A percentile compares a stretch with the other conserved stretches of the same genome.
phyloP scores from a whole-genome alignment of 2,797 vertebrate genomes.

The Megalops cyprinoides region DNA sequence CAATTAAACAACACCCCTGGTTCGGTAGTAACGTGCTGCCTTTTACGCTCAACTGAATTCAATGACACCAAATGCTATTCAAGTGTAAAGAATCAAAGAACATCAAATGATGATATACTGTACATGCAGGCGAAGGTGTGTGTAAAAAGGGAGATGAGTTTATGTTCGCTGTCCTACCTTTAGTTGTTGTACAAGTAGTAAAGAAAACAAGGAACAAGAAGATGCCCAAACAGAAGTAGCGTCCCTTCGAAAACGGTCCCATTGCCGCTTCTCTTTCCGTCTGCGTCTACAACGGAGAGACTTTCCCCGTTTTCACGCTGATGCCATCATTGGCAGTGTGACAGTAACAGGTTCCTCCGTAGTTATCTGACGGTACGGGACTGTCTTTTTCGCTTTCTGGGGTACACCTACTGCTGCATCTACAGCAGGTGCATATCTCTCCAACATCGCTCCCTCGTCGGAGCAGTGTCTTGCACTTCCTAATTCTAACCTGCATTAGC shows the following conservation, averaged over 20 bases:
- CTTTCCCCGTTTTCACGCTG: conserved; percentile 43
- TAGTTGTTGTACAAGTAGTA: conserved; percentile 52
- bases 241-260: conserved; percentile 63
- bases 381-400: conserved; percentile 29
- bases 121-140: background rate
- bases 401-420: conserved; percentile 38
- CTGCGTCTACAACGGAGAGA: conserved; percentile 32
- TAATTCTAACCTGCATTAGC: conserved; percentile 48
- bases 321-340: conserved; percentile 40
- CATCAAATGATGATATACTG: background rate
- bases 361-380: conserved; percentile 36
- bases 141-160: background rate
- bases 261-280: conserved; percentile 57
- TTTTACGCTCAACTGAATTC: conserved; percentile 7
- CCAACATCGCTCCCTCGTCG: conserved; percentile 28
- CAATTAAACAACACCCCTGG: conserved; percentile 4
- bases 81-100: background rate
- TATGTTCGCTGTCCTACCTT: conserved; percentile 61
- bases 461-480: conserved; percentile 50
- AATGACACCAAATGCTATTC: background rate
- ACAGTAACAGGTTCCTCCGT: conserved; percentile 48
- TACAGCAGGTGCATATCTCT: conserved; percentile 12
- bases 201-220: conserved; percentile 60
- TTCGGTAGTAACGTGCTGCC: background rate
- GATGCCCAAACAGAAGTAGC: conserved; percentile 52